Percentiles rank a stretch among this genome's conserved stretches.
These are phyloP conservation scores for Darwinula stevensoni DNA, from an alignment of 2,888 invertebrate genomes.

Conservation along the genomic window DNA sequence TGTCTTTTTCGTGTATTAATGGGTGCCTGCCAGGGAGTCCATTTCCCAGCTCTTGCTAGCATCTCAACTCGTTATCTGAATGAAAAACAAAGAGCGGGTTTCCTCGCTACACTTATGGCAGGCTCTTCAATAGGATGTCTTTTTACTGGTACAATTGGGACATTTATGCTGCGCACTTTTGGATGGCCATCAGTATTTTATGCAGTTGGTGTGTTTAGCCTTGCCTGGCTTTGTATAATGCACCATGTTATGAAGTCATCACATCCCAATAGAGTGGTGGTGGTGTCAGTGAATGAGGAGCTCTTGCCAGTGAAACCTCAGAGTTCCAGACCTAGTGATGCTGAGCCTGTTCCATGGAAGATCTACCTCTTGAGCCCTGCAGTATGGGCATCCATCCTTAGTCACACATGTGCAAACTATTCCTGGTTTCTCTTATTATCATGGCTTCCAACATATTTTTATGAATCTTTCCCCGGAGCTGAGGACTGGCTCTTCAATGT, in stretches of 20 bases:
- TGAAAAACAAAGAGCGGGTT: constrained; percentile 29
- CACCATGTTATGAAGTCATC: no score
- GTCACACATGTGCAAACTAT: constrained; percentile 38
- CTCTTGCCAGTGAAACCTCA: no score
- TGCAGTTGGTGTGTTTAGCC: no score
- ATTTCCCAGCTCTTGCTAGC: constrained; percentile 37
- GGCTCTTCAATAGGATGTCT: constrained; percentile 30
- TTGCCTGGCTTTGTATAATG: no score
- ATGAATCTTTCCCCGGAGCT: constrained; percentile 32
- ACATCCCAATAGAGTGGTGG: no score
- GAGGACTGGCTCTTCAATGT: constrained; percentile 41
- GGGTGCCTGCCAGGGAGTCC: constrained; percentile 34
- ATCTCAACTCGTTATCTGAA: constrained; percentile 30
- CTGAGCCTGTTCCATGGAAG: constrained; percentile 26
- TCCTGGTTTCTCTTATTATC: constrained; percentile 36
- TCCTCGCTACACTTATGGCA: constrained; percentile 30
- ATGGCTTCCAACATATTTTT: constrained; percentile 41
- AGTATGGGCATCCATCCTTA: constrained; percentile 35
- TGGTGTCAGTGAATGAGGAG: no score
- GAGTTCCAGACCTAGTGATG: no score
- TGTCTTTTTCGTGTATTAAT: constrained; percentile 27
- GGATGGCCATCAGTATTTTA: no score
- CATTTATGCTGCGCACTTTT: no score
- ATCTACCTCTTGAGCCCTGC: constrained; percentile 25
- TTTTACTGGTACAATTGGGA: constrained; percentile 29